phyloP scores from a whole-genome alignment of 2,888 invertebrate genomes.

The Synergus japonicus region DNA sequence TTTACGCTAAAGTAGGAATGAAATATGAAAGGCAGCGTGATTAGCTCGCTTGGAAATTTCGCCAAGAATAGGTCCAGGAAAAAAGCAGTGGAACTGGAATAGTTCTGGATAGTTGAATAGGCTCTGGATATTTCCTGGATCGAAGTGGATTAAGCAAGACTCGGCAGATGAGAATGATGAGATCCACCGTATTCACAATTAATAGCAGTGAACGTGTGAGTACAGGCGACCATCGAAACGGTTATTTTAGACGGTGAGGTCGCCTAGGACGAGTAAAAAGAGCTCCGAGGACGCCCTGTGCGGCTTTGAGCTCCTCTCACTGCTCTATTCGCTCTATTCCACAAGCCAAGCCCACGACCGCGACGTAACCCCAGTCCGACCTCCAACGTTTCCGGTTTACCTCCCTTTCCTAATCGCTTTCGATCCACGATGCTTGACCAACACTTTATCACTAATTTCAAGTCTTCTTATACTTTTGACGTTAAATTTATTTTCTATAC shows the following conservation, averaged over 20 bases:
- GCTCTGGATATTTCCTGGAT: slow-evolving; percentile 26
- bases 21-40: slow-evolving; percentile 13
- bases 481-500: background rate
- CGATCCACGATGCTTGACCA: slow-evolving; percentile 13
- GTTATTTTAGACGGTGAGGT: slow-evolving; percentile 74
- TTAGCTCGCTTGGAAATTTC: background rate
- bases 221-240: slow-evolving; percentile 63
- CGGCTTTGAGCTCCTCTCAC: slow-evolving; percentile 59
- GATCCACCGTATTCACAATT: slow-evolving; percentile 52
- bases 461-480: background rate
- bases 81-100: background rate
- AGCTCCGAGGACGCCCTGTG: slow-evolving; percentile 70
- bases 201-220: slow-evolving; percentile 45
- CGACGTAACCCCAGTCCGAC: slow-evolving; percentile 65
- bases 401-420: slow-evolving; percentile 52
- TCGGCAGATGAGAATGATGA: slow-evolving; percentile 48
- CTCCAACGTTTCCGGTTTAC: slow-evolving; percentile 69
- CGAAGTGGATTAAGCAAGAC: slow-evolving; percentile 47
- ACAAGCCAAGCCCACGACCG: slow-evolving; percentile 61
- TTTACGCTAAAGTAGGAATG: background rate
- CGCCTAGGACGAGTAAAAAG: slow-evolving; percentile 73
- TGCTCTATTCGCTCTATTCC: slow-evolving; percentile 52
- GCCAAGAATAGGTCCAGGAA: background rate
- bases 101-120: background rate
- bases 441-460: background rate